Conservation (phyloP, 2,113 vertebrate genomes). For the Amia ocellicauda region DNA sequence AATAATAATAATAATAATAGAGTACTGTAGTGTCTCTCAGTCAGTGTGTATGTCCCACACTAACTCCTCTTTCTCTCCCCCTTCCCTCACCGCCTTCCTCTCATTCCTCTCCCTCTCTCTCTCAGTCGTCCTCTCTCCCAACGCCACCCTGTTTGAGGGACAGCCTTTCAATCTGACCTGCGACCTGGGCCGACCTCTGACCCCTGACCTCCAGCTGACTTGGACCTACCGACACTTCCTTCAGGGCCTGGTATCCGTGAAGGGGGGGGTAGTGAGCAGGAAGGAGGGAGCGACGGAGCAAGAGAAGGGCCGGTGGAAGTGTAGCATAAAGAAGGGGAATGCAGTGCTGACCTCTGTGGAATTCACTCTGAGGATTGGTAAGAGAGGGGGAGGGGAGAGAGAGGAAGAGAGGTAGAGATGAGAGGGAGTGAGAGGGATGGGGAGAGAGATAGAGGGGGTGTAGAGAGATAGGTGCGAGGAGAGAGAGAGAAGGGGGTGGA, state of each 20-base stretch:
- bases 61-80: no score
- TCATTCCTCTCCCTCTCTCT: neutral
- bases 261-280: no score
- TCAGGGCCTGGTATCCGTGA: no score
- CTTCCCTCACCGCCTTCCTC: no score
- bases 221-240: no score
- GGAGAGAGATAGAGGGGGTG: neutral
- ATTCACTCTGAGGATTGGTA: constrained; percentile 51
- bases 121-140: constrained; percentile 32
- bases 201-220: constrained; percentile 32
- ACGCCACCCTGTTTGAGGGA: constrained; percentile 29
- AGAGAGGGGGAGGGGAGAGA: constrained; percentile 17
- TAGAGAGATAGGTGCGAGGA: neutral
- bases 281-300: neutral
- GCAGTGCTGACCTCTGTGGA: constrained; percentile 25
- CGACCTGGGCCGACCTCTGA: constrained; percentile 25
- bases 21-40: no score
- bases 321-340: constrained; percentile 31
- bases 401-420: neutral
- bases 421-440: neutral
- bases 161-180: constrained; percentile 55
- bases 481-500: neutral
- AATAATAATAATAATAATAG: no score
- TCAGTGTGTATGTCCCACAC: no score
- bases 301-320: constrained; percentile 47